A percentile compares a stretch with the other conserved stretches of the same genome.
Evolutionary conservation across 35 echinoderm and acorn worm genomes (phyloP).

Genomic region (Lytechinus variegatus): DNA sequence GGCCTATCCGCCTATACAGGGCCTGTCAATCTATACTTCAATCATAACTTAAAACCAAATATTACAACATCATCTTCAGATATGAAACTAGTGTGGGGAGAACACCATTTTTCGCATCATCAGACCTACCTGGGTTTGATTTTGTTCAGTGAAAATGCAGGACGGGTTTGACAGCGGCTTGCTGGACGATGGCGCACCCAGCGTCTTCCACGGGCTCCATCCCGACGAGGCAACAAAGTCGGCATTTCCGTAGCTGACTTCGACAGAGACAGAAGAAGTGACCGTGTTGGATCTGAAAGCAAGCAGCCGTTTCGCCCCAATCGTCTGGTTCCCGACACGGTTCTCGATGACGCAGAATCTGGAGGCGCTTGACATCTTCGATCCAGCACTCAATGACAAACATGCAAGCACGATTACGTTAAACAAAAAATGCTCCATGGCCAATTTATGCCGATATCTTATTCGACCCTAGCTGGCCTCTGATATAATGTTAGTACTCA

Average conservation of each 20-base stretch:
- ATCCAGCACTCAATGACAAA: neutral
- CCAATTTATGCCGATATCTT: neutral
- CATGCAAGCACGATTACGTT: neutral
- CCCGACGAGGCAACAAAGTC: neutral
- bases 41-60: no score
- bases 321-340: neutral
- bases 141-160: constrained; percentile 29
- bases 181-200: constrained; percentile 35
- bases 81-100: no score
- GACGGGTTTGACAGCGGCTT: constrained; percentile 55
- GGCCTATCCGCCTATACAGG: no score
- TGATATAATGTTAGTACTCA: no score
- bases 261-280: neutral
- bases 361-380: neutral
- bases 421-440: neutral
- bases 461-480: no score
- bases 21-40: no score
- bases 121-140: constrained; percentile 47
- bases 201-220: neutral
- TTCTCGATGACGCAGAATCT: neutral
- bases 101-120: no score
- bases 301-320: neutral
- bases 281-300: neutral
- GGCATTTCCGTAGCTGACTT: neutral
- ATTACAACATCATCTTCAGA: no score